Evolutionary conservation across 2,797 vertebrate species (phyloP).

Genomic region (Tolypeutes matacus): DNA sequence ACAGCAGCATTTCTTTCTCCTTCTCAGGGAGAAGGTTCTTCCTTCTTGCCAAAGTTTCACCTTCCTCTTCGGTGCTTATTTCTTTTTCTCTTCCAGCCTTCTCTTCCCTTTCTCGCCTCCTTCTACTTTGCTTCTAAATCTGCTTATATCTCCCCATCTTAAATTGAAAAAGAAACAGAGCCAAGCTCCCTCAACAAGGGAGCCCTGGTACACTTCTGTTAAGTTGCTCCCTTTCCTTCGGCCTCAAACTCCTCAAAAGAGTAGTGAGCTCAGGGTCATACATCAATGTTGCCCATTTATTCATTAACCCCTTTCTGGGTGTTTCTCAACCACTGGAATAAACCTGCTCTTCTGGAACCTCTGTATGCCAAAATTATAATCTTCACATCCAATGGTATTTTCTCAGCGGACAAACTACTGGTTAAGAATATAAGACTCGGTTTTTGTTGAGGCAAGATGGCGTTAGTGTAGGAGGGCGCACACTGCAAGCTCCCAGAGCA

Average conservation of each 20-base stretch:
- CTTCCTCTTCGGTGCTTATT: not conserved
- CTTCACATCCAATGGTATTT: not conserved
- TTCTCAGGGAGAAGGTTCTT: not conserved
- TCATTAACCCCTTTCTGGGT: not conserved
- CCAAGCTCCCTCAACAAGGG: not conserved
- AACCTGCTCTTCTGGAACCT: not conserved
- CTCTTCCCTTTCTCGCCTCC: not conserved
- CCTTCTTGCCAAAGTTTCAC: not conserved
- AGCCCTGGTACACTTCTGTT: not conserved
- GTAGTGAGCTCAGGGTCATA: not conserved
- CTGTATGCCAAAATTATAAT: not conserved
- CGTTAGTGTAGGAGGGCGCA: too few species aligned
- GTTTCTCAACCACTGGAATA: too few species aligned
- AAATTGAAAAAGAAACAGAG: not conserved
- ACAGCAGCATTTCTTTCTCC: not conserved
- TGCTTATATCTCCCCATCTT: not conserved
- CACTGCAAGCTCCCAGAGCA: too few species aligned
- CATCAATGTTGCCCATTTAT: too few species aligned
- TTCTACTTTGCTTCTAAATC: not conserved
- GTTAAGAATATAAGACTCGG: too few species aligned
- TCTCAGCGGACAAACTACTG: not conserved
- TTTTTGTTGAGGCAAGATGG: too few species aligned
- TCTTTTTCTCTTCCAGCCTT: not conserved
- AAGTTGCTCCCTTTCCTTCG: not conserved
- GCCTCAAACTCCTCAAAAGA: not conserved